Evolutionary conservation across 2,888 invertebrate genomes (phyloP), one percentile per base, ranked within the genome.

Genomic region (Tetrapedia diversipes): DNA sequence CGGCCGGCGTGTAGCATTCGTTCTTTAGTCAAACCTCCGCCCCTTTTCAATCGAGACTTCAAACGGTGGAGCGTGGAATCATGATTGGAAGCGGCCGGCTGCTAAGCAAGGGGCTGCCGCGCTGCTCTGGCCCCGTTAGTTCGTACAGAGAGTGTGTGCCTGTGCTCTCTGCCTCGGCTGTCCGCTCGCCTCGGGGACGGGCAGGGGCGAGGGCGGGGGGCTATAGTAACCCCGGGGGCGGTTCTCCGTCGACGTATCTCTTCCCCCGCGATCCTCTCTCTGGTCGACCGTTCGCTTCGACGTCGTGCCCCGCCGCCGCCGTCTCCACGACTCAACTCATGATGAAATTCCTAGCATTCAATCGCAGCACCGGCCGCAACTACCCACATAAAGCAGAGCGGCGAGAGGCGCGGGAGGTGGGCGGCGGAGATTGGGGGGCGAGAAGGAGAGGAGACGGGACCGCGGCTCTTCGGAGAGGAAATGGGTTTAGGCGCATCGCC

Each of bases 311-410:
- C 81, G 64, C 71, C 66, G 61, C 73, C 70, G 69, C 80, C 86
- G 86, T 86, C 87, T 92, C 92, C 92, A 91, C 92, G 93, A 93
- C 92, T 92, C 89, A 87, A 89, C 90, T 90, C 90, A 90, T 91
- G 90, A 91, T 91, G 91, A 91, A 91, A 91, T 91, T 91, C 91
- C 91, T 91, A 88, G 90, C 91, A 91, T 91, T 91, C 91, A 91
- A 91, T 91, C 89, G 90, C 90, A 90, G 89, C 87, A 86, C 86
- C 87, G 87, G 89, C 89, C 87, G 86, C 90, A 89, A 86, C 88
- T 87, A 87, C 85, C 83, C 84, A 80, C 86, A 79, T 82, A 80
- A 63, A 79, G 77, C 66, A 37, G 74, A 39, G 51, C 27, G 57
- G 73, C 39, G 54, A 41, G 60, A 49, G 54, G 75, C 29, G 43